Evolutionary conservation across 2,888 invertebrate genomes (phyloP).

Genomic region (Heteromurus nitidus): DNA sequence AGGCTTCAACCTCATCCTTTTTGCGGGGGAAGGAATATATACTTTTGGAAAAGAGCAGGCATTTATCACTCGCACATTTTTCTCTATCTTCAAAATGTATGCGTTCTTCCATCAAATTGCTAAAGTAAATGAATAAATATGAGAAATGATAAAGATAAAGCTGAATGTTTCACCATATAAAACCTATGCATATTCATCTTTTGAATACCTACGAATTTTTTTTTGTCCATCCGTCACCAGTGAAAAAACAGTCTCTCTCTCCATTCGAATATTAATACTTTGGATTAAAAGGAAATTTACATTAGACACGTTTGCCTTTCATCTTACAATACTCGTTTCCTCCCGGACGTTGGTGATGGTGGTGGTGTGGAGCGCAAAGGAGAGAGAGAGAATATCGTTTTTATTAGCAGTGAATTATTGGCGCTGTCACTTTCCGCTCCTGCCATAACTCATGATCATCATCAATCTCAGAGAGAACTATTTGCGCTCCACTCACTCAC

Average conservation of each 20-base stretch:
- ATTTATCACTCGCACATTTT: slow-evolving; percentile 52
- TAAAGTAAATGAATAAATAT: too few species aligned
- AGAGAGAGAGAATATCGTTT: background rate
- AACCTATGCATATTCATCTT: too few species aligned
- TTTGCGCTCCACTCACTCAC: background rate
- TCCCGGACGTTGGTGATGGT: background rate
- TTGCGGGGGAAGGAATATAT: too few species aligned
- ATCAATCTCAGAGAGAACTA: slow-evolving; percentile 44
- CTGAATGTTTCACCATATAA: too few species aligned
- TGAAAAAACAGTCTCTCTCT: too few species aligned
- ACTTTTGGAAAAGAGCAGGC: too few species aligned
- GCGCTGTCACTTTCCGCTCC: slow-evolving; percentile 54
- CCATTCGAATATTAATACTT: background rate
- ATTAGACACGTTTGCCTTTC: background rate
- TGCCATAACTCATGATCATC: slow-evolving; percentile 60
- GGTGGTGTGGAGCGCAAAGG: background rate
- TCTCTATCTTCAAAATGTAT: background rate
- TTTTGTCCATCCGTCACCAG: background rate
- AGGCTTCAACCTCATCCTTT: too few species aligned
- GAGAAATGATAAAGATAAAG: background rate
- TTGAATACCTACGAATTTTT: background rate
- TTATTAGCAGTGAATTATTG: slow-evolving; percentile 58
- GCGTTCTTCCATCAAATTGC: slow-evolving; percentile 10
- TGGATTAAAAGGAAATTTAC: background rate
- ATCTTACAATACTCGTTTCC: too few species aligned